These are phyloP conservation scores for Schrankia costaestrigalis DNA, from an alignment of 2,888 invertebrate genomes.

Conservation along the genomic window DNA sequence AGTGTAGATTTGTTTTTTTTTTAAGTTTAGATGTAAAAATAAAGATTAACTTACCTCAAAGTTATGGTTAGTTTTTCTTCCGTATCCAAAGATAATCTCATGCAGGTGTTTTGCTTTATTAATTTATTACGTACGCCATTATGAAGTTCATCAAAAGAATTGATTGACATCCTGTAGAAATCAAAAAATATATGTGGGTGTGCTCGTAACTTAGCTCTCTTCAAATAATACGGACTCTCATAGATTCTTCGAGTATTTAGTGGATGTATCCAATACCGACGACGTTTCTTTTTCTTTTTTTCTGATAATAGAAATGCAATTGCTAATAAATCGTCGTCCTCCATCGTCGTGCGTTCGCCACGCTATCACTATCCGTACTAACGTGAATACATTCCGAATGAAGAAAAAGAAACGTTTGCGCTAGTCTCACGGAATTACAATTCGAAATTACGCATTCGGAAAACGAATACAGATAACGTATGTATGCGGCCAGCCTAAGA, in stretches of 20 bases:
- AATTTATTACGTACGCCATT: not conserved
- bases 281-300: constrained; percentile 9
- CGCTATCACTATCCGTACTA: constrained; percentile 6
- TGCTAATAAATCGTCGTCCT: too few species aligned
- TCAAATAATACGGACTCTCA: constrained; percentile 8
- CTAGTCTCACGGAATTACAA: constrained; percentile 10
- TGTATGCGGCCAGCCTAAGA: constrained; percentile 9
- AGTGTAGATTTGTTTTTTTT: constrained; percentile 6
- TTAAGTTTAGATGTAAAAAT: constrained; percentile 2
- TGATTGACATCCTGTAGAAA: not conserved
- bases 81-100: constrained; percentile 7
- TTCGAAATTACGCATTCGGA: constrained; percentile 7
- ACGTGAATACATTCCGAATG: constrained; percentile 6
- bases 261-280: constrained; percentile 9
- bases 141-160: not conserved
- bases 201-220: constrained; percentile 6
- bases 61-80: constrained; percentile 7
- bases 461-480: constrained; percentile 4
- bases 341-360: constrained; percentile 10
- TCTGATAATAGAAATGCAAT: constrained; percentile 10
- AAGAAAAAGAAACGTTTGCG: constrained; percentile 8
- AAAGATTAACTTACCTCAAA: constrained; percentile 9
- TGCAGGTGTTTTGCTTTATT: constrained; percentile 1
- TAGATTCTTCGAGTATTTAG: constrained; percentile 7
- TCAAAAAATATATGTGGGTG: not conserved